Conservation (phyloP, 2,113 vertebrate genomes). For the Sinocyclocheilus anshuiensis region DNA sequence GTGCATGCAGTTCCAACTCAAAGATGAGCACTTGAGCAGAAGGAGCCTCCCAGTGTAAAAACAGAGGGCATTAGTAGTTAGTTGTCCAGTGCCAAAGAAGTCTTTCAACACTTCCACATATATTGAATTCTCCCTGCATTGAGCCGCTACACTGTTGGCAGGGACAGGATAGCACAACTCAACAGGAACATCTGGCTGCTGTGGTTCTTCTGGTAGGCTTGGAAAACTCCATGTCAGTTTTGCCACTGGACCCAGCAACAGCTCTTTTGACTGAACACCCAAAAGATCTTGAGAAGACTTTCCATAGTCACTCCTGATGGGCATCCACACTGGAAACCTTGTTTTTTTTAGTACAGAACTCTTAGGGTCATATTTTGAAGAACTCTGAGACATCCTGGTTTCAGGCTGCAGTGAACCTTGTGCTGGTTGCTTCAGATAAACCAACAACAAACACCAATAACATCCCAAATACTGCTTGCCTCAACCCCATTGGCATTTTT, state of each 20-base stretch:
- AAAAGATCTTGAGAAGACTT: not conserved
- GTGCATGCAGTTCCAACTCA: not conserved
- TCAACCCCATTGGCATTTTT: too few relatives aligned
- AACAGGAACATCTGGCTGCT: not conserved
- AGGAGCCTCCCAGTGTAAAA: not conserved
- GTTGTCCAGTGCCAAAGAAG: slow-evolving; percentile 65
- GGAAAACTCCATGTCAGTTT: slow-evolving; percentile 44
- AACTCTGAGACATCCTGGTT: too few relatives aligned
- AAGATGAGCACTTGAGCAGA: not conserved
- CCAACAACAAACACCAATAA: too few relatives aligned
- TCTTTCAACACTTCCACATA: slow-evolving; percentile 50
- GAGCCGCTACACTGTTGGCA: slow-evolving; percentile 53
- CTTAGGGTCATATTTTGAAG: too few relatives aligned
- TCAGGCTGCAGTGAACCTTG: too few relatives aligned
- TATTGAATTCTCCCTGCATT: slow-evolving; percentile 62
- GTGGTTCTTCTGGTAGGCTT: not conserved
- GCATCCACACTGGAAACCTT: too few relatives aligned
- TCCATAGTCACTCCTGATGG: not conserved
- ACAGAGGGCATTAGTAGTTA: too few relatives aligned
- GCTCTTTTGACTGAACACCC: slow-evolving; percentile 2
- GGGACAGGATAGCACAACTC: slow-evolving; percentile 51
- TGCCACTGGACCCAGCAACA: slow-evolving; percentile 39
- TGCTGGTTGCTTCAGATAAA: too few relatives aligned
- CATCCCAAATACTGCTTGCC: too few relatives aligned
- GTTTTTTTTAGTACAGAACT: too few relatives aligned